Evolutionary conservation across 2,888 invertebrate genomes (phyloP).

Genomic region (Cephus spinipes): DNA sequence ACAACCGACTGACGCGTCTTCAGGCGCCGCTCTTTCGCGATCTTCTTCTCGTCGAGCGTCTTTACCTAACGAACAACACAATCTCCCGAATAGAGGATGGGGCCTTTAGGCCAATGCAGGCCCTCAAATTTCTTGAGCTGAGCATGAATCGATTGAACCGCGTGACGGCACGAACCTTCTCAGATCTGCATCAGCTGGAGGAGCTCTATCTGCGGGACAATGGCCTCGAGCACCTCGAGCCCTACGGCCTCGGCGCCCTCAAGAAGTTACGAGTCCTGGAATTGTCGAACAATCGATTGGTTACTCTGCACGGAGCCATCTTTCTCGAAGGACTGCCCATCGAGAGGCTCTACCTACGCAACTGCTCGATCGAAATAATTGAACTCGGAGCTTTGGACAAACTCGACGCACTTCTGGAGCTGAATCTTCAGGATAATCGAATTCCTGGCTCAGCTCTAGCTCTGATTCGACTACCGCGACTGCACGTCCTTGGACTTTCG

Average conservation of each 20-base stretch:
- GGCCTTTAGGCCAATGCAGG: constrained; percentile 82
- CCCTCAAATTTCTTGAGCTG: constrained; percentile 83
- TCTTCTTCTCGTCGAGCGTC: constrained; percentile 80
- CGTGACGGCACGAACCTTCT: constrained; percentile 80
- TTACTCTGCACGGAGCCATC: constrained; percentile 78
- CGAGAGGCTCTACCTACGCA: constrained; percentile 78
- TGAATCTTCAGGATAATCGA: constrained; percentile 82
- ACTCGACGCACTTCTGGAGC: constrained; percentile 80
- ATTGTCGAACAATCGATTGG: constrained; percentile 82
- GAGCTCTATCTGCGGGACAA: constrained; percentile 84
- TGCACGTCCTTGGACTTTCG: constrained; percentile 79
- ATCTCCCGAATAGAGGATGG: constrained; percentile 85
- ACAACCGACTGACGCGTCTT: constrained; percentile 81
- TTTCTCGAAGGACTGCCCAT: constrained; percentile 83
- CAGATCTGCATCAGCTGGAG: constrained; percentile 82
- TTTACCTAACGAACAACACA: constrained; percentile 86
- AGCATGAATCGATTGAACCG: constrained; percentile 81
- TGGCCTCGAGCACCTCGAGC: constrained; percentile 76
- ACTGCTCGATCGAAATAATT: constrained; percentile 81
- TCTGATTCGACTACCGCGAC: constrained; percentile 79
- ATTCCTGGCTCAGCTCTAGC: constrained; percentile 77
- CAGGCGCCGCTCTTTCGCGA: constrained; percentile 83
- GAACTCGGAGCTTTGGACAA: constrained; percentile 80
- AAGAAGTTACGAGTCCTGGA: constrained; percentile 82
- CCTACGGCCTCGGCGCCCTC: constrained; percentile 80